Conservation (phyloP, 2,888 invertebrate species). For the Helleia helle region DNA sequence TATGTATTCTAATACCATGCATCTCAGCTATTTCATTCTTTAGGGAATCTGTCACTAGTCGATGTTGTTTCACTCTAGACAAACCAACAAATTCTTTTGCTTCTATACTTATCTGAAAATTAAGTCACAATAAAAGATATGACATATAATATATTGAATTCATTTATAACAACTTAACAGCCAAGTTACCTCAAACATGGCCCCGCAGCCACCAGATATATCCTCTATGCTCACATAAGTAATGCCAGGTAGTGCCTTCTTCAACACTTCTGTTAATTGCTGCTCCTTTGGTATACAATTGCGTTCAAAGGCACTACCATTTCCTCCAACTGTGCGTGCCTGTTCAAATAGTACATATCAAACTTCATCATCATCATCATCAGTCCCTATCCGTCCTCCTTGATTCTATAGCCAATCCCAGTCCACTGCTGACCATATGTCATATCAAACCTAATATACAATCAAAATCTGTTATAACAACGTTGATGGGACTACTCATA, state of each 20-base stretch:
- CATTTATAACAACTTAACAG: too few species aligned
- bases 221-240: conserved; percentile 78
- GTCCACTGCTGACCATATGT: too few species aligned
- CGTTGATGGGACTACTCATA: too few species aligned
- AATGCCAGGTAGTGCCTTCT: conserved; percentile 75
- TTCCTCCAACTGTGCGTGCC: conserved; percentile 34
- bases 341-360: conserved; percentile 18
- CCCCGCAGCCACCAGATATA: conserved; percentile 86
- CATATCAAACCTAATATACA: too few species aligned
- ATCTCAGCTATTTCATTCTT: conserved; percentile 86
- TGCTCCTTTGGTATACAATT: conserved; percentile 52
- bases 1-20: conserved; percentile 88
- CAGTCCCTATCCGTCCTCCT: too few species aligned
- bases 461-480: too few species aligned
- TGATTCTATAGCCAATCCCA: too few species aligned
- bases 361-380: too few species aligned
- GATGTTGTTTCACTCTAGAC: conserved; percentile 82
- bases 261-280: conserved; percentile 42
- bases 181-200: conserved; percentile 83
- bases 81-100: conserved; percentile 81
- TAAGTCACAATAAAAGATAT: too few species aligned
- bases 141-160: too few species aligned
- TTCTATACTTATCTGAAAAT: conserved; percentile 72
- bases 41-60: conserved; percentile 80
- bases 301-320: conserved; percentile 38